Conservation (phyloP, 2,888 invertebrate genomes). For the Lobophora halterata region DNA sequence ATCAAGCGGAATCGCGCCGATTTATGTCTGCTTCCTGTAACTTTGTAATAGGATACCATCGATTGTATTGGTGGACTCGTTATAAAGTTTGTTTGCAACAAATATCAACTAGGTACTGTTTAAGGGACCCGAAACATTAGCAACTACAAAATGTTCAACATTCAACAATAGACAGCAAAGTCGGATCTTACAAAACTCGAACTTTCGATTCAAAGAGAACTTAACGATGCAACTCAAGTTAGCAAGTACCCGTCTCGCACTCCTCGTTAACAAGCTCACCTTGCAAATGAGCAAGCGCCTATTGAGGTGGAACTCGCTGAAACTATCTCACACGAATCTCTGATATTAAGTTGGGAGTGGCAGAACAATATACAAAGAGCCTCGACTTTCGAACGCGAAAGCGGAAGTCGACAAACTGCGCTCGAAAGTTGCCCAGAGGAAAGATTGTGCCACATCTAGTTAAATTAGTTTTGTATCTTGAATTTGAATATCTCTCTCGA, state of each 20-base stretch:
- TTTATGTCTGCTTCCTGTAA: conserved; percentile 2
- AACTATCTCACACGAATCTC: conserved; percentile 19
- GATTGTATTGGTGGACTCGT: conserved; percentile 1
- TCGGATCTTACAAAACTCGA: conserved; percentile 3
- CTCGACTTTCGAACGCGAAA: conserved; percentile 16
- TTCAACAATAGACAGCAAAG: conserved; percentile 2
- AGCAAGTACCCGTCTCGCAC: too few relatives aligned
- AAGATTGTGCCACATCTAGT: conserved; percentile 25
- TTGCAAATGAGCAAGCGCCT: conserved; percentile 14
- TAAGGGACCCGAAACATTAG: too few relatives aligned
- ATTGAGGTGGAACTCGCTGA: conserved; percentile 17
- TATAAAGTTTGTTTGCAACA: too few relatives aligned
- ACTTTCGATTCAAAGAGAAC: conserved; percentile 10
- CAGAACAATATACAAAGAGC: conserved; percentile 22
- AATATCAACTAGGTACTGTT: too few relatives aligned
- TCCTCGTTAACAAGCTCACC: conserved; percentile 16
- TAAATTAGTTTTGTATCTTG: conserved; percentile 25
- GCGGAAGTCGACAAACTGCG: conserved; percentile 21
- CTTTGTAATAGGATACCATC: conserved; percentile 8
- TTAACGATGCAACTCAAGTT: conserved; percentile 10
- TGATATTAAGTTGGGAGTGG: conserved; percentile 13
- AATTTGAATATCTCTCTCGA: too few relatives aligned
- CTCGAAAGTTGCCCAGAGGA: conserved; percentile 13
- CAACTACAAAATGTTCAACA: too few relatives aligned
- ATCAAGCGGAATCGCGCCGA: conserved; percentile 6